phyloP scores from a whole-genome alignment of 2,888 invertebrate genomes.

The Tridacna crocea region DNA sequence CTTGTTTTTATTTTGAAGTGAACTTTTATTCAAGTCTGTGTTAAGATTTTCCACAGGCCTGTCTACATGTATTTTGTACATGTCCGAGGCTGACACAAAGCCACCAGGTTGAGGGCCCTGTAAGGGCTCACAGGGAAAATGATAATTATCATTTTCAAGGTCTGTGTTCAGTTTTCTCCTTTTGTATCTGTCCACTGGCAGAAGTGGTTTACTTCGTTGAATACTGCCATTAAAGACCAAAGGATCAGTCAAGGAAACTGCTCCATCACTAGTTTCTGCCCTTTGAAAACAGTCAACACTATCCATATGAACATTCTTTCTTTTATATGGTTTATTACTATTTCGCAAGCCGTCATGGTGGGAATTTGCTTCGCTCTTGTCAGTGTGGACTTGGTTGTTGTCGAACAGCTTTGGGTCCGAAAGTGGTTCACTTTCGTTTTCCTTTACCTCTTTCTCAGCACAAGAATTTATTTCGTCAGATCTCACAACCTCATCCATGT shows the following conservation, averaged over 20 bases:
- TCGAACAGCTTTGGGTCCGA: neutral
- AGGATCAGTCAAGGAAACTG: neutral
- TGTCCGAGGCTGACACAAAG: conserved; percentile 56
- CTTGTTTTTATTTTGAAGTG: neutral
- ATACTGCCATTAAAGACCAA: neutral
- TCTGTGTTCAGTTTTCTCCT: conserved; percentile 8
- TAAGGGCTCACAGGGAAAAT: neutral
- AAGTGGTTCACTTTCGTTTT: neutral
- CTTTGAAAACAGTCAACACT: conserved; percentile 11
- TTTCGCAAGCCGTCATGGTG: neutral
- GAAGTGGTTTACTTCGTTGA: neutral
- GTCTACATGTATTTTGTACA: conserved; percentile 49
- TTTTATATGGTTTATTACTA: neutral
- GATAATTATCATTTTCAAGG: neutral
- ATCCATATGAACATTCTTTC: conserved; percentile 16
- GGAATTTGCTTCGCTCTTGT: neutral
- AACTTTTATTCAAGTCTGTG: neutral
- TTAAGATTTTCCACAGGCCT: conserved; percentile 3
- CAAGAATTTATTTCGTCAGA: neutral
- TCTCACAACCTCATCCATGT: neutral
- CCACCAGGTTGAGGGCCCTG: conserved; percentile 25
- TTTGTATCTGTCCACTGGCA: conserved; percentile 38
- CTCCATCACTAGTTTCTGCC: conserved; percentile 11
- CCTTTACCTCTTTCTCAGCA: neutral
- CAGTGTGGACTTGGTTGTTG: neutral